phyloP scores from a whole-genome alignment of 2,888 invertebrate genomes.

The Gymnosoma rotundatum region DNA sequence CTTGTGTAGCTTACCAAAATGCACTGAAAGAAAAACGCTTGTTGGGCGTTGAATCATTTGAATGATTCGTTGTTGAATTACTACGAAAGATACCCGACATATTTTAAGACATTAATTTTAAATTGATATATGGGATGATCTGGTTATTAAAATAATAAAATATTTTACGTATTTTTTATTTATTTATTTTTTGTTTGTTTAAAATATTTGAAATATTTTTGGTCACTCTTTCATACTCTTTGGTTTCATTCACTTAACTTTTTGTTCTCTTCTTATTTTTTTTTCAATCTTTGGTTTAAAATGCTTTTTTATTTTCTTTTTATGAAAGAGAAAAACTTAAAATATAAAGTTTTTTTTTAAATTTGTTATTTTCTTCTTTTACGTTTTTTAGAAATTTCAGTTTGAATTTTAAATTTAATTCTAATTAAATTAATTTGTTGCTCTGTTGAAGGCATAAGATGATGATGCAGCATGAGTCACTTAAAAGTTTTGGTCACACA shows the following conservation, averaged over 20 bases:
- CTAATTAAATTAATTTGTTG: slow-evolving; percentile 69
- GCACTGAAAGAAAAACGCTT: slow-evolving; percentile 79
- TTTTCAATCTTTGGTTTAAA: slow-evolving; percentile 58
- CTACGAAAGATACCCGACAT: slow-evolving; percentile 81
- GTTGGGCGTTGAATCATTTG: slow-evolving; percentile 75
- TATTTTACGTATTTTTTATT: neutral
- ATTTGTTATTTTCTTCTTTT: slow-evolving; percentile 62
- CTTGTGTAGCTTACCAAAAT: slow-evolving; percentile 79
- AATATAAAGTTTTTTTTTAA: too few relatives aligned
- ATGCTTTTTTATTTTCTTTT: slow-evolving; percentile 31
- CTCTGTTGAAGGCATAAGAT: slow-evolving; percentile 61
- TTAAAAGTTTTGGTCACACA: slow-evolving; percentile 60
- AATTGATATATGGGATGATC: slow-evolving; percentile 83
- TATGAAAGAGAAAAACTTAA: neutral
- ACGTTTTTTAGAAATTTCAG: slow-evolving; percentile 63
- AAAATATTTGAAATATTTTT: slow-evolving; percentile 62
- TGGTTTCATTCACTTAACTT: slow-evolving; percentile 45
- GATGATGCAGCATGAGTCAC: slow-evolving; percentile 69
- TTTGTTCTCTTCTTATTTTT: slow-evolving; percentile 23
- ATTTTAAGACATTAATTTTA: slow-evolving; percentile 69
- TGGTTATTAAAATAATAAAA: slow-evolving; percentile 84
- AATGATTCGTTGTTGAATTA: slow-evolving; percentile 71
- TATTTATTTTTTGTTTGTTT: slow-evolving; percentile 51
- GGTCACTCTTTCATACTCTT: slow-evolving; percentile 67
- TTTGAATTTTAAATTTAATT: slow-evolving; percentile 66